phyloP scores from a whole-genome alignment of 1,140 invertebrate genomes.

The Oedothorax gibbosus region DNA sequence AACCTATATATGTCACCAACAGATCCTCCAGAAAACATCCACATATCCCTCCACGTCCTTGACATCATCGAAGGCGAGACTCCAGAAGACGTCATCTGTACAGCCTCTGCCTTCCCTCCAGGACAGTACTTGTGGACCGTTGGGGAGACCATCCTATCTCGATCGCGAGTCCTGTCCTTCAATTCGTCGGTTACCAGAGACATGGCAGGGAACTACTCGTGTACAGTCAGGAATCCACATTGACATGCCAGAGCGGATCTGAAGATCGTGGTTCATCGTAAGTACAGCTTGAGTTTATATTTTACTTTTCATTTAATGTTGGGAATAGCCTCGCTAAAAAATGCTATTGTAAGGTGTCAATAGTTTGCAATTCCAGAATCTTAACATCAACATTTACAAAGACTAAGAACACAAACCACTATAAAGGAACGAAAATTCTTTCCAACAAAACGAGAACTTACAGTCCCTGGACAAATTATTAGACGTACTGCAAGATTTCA shows the following conservation, averaged over 20 bases:
- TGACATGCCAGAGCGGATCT: conserved; percentile 76
- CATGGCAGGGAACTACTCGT: conserved; percentile 79
- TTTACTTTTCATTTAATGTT: too few species aligned
- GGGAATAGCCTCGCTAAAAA: too few species aligned
- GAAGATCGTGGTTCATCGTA: conserved; percentile 83
- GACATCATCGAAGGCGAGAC: conserved; percentile 82
- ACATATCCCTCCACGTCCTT: conserved; percentile 78
- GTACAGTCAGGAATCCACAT: conserved; percentile 81
- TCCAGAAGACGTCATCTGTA: conserved; percentile 79
- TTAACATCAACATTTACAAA: too few species aligned
- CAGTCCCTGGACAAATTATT: too few species aligned
- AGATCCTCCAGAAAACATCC: conserved; percentile 90
- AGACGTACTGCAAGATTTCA: too few species aligned
- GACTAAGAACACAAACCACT: too few species aligned
- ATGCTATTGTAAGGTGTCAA: too few species aligned
- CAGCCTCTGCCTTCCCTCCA: conserved; percentile 79
- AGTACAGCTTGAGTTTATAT: conserved; percentile 67
- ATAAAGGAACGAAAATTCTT: too few species aligned
- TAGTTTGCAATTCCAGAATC: too few species aligned
- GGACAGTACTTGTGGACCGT: conserved; percentile 62
- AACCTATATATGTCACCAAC: conserved; percentile 45
- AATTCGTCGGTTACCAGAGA: conserved; percentile 73
- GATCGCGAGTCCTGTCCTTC: conserved; percentile 67
- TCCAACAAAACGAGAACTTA: too few species aligned
- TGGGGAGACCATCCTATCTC: conserved; percentile 42